A percentile compares a stretch with the other conserved stretches of the same genome.
These are phyloP conservation scores for Napeogenes inachia DNA, from an alignment of 2,888 invertebrate species.

Conservation along the genomic window DNA sequence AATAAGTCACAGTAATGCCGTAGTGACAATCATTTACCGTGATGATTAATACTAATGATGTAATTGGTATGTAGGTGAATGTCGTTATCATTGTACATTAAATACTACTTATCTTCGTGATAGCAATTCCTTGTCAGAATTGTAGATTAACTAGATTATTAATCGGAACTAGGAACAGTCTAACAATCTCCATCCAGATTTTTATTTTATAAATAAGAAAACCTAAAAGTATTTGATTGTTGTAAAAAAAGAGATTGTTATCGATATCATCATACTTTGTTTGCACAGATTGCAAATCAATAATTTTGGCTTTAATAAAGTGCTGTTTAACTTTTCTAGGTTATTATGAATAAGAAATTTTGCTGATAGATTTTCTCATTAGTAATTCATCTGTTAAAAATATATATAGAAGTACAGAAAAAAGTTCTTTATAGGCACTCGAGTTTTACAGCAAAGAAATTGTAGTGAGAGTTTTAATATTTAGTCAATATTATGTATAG, in stretches of 20 bases:
- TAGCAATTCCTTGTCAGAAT: slow-evolving; percentile 12
- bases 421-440: no score
- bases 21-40: not conserved
- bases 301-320: not conserved
- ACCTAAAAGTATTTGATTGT: not conserved
- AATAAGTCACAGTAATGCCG: slow-evolving; percentile 44
- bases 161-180: slow-evolving; percentile 5
- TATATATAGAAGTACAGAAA: no score
- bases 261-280: slow-evolving; percentile 1
- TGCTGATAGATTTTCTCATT: not conserved
- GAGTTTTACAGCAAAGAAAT: no score
- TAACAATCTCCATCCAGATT: slow-evolving; percentile 18
- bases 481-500: no score
- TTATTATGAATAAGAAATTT: not conserved
- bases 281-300: not conserved
- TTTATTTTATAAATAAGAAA: not conserved
- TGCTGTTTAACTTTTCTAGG: not conserved
- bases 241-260: not conserved
- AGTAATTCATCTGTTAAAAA: not conserved
- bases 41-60: slow-evolving; percentile 10
- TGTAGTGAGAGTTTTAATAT: no score
- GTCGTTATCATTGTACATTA: slow-evolving; percentile 12
- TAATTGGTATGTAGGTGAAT: slow-evolving; percentile 4
- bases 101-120: slow-evolving; percentile 21
- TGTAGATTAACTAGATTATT: slow-evolving; percentile 6